phyloP scores from a whole-genome alignment of 2,797 vertebrate species.

The Micrastur ruficollis region DNA sequence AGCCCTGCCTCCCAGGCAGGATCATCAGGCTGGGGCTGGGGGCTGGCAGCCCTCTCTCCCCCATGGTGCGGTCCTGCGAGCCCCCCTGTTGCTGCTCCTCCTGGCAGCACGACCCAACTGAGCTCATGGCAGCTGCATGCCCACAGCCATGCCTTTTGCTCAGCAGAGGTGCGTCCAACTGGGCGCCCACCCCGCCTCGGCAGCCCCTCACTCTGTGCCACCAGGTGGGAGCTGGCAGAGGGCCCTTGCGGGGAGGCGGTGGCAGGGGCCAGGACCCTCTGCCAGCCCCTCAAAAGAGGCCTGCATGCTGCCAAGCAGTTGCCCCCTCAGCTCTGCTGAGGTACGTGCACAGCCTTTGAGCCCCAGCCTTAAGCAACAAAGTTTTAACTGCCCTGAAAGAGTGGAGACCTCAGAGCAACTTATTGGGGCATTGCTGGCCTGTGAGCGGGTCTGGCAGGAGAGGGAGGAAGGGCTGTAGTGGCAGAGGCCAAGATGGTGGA shows the following conservation, averaged over 20 bases:
- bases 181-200: no score
- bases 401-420: neutral
- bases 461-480: neutral
- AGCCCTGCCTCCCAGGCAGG: neutral
- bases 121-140: fast-evolving
- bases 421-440: neutral
- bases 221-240: neutral
- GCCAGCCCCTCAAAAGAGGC: no score
- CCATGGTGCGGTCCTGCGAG: no score
- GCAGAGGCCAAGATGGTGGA: no score
- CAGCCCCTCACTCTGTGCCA: neutral
- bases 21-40: neutral
- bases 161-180: neutral
- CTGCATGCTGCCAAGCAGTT: no score
- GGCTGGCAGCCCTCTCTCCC: no score
- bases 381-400: neutral
- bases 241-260: neutral
- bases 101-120: fast-evolving
- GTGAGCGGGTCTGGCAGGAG: neutral
- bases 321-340: no score
- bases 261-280: neutral
- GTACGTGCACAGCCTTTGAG: neutral
- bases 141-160: neutral
- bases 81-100: neutral
- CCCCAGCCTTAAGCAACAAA: neutral